Evolutionary conservation across 2,888 invertebrate genomes (phyloP), one percentile per base, ranked within the genome.

Genomic region (Oligia latruncula): DNA sequence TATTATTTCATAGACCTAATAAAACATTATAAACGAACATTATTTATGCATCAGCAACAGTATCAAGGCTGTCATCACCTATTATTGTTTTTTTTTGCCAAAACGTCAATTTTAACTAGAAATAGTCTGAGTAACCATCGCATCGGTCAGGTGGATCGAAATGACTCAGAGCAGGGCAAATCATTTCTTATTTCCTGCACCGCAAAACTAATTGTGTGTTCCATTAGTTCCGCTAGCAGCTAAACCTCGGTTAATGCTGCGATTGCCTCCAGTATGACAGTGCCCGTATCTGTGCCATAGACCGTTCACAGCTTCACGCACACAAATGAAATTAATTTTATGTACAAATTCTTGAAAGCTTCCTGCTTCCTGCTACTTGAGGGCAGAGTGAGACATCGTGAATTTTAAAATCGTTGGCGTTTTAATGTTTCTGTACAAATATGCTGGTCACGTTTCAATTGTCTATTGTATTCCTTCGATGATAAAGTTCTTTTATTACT

Each of bases 191-290:
- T 93, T 96, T 96, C 95, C 96, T 94, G 95, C 89, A 89, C 91
- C 88, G 91, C 92, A 89, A 91, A 84, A 93, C 92, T 95, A 95
- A 96, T 96, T 95, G 93, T 94, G 88, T 90, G 91, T 90, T 90
- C 91, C 87, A 96, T 96, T 96, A 95, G 96, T 96, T 96, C 95
- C 95, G 94, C 93, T 90, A 95, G 92, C 87, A 89, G 89, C 91
- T 92, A 94, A 93, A 94, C 93, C 92, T 92, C 88, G 81, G 88
- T 88, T 29, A 89, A 90, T 92, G 91, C 87, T 90, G 90, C 89
- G 91, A 92, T 92, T 92, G 90, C 91, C 91, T 92, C 88, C 78
- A 60, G 90, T 87, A 86, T 86, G 84, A 83, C 86, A 90, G 88
- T 91, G 89, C 83, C 92, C 92, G 77, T 86, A 85, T 85, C 71